phyloP scores from a whole-genome alignment of 2,888 invertebrate genomes.

The Drosophila paramelanica region DNA sequence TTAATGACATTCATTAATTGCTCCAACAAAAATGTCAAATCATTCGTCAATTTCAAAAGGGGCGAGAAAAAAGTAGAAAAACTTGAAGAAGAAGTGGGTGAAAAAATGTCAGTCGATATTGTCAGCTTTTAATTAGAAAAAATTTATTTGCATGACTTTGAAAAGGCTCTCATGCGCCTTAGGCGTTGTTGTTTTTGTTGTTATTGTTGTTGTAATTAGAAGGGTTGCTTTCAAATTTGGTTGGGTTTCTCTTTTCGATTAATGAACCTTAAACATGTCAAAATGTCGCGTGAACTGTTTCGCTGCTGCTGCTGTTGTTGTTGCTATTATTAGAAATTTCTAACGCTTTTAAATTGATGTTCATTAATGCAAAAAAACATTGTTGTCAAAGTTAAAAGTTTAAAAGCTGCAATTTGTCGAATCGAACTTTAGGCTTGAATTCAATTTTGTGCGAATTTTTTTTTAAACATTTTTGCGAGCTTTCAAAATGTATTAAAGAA shows the following conservation, averaged over 20 bases:
- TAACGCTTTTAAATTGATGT: conserved; percentile 53
- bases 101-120: conserved; percentile 50
- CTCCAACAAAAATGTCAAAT: conserved; percentile 58
- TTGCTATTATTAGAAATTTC: conserved; percentile 25
- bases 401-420: conserved; percentile 31
- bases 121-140: conserved; percentile 67
- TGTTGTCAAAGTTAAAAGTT: conserved; percentile 2
- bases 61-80: not conserved
- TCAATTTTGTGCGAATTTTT: not conserved
- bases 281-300: conserved; percentile 42
- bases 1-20: conserved; percentile 72
- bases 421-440: conserved; percentile 8
- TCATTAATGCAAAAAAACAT: conserved; percentile 34
- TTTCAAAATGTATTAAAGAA: no score
- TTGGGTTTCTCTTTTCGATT: conserved; percentile 27
- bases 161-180: conserved; percentile 37
- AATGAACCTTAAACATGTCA: conserved; percentile 65
- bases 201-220: conserved; percentile 52
- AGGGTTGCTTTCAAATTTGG: conserved; percentile 34
- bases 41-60: conserved; percentile 53
- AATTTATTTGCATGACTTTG: conserved; percentile 68
- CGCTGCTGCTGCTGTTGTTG: conserved; percentile 8
- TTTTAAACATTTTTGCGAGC: no score
- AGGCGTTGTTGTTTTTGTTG: conserved; percentile 19
- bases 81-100: not conserved